Percentiles rank a stretch among this genome's conserved stretches.
These are phyloP conservation scores for Phacellophora camtschatica DNA, from an alignment of 30 jellyfish, hydroid and myxozoan species.

Conservation along the genomic window DNA sequence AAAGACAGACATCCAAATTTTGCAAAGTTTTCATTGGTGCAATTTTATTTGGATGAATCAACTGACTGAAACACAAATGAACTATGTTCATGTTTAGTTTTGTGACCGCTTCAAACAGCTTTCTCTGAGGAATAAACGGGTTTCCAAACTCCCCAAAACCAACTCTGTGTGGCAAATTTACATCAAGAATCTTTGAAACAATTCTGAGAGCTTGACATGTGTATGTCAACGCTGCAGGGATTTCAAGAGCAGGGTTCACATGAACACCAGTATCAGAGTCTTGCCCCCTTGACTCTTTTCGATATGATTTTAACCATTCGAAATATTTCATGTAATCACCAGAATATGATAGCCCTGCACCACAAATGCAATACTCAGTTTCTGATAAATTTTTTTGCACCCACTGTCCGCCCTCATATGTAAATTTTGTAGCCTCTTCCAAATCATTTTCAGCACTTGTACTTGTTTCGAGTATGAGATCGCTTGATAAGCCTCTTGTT, in stretches of 20 bases:
- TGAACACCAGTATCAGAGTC: conserved; percentile 59
- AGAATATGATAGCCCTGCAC: conserved; percentile 79
- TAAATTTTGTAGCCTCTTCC: conserved; percentile 93
- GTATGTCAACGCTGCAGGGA: conserved; percentile 89
- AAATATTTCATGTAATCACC: conserved; percentile 81
- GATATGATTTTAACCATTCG: conserved; percentile 88
- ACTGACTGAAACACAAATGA: conserved; percentile 79
- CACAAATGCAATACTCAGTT: conserved; percentile 80
- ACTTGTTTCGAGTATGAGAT: conserved; percentile 72
- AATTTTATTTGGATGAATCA: conserved; percentile 10
- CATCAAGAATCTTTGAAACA: conserved; percentile 61
- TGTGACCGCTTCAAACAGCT: conserved; percentile 47
- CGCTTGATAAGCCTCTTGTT: conserved; percentile 48
- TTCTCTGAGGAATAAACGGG: conserved; percentile 49
- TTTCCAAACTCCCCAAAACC: conserved; percentile 65
- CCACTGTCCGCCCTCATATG: conserved; percentile 92
- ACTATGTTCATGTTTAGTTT: conserved; percentile 55
- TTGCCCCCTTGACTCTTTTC: conserved; percentile 81
- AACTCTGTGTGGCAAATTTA: conserved; percentile 67
- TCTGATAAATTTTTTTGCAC: conserved; percentile 60
- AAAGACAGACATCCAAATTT: conserved; percentile 61
- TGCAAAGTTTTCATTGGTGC: conserved; percentile 42
- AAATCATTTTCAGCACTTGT: conserved; percentile 75
- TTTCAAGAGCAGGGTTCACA: conserved; percentile 49
- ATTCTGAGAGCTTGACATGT: conserved; percentile 72